Base-by-base conservation (phyloP, 2,888 invertebrate species). In the Ormia ochracea region DNA sequence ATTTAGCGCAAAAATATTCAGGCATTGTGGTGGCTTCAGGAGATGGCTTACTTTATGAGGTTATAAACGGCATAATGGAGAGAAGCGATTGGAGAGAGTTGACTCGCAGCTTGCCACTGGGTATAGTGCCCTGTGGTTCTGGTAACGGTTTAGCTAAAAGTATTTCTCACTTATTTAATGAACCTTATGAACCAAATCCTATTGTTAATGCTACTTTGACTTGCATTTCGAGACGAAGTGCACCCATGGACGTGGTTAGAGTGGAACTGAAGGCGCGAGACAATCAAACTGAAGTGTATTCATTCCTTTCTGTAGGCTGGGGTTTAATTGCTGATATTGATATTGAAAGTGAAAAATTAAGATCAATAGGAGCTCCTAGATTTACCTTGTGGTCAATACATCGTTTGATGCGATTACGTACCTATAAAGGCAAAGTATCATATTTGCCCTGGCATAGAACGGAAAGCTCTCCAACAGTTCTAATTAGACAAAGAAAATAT, bases 321-420 rank as follows among this genome's bases (percentile, higher is more conserved):
- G 99, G 99, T 9, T 90, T 99, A 7, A 91, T 99, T 79, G 95
- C 98, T 0, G 99, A 99, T 89, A 96, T 99, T 84, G 98, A 99
- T 90, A 98, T 98, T 82, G 98, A 99, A 90, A 99, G 98, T 89
- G 99, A 99, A 90, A 93, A 95, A 78, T 92, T 98, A 82, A 92
- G 99, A 68, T 93, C 94, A 0, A 93, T 99, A 81, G 99, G 99
- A 3, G 95, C 95, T 21, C 95, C 96, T 84, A 92, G 99, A 81
- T 99, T 99, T 88, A 94, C 96, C 0, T 89, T 98, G 2, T 97
- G 97, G 94, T 96, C 96, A 70, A 89, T 98, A 41, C 96, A 95
- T 12, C 92, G 97, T 82, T 91, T 97, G 66, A 93, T 97, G 82
- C 94, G 96, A 83, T 91, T 98, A 80, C 92, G 97, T 78, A 94